Conservation (phyloP, 1,140 invertebrate genomes). For the Chlorops oryzae region DNA sequence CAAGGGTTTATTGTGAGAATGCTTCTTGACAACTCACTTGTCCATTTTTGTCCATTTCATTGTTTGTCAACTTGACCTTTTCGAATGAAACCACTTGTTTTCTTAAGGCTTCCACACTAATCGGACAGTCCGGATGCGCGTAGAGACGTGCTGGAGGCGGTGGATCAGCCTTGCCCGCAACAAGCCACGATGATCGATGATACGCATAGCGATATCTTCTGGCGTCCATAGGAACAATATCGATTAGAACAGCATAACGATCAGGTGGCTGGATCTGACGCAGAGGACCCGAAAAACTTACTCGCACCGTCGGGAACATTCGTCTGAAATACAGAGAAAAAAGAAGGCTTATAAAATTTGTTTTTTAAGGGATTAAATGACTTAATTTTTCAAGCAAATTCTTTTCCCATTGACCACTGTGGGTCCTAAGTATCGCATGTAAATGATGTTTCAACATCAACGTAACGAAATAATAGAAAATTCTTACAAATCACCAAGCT, state of each 20-base stretch:
- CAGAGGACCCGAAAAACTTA: constrained; percentile 80
- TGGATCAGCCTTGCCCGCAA: constrained; percentile 97
- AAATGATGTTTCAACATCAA: too few relatives aligned
- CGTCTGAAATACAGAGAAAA: constrained; percentile 67
- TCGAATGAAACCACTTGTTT: constrained; percentile 99
- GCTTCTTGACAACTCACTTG: constrained; percentile 69
- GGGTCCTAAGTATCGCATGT: too few relatives aligned
- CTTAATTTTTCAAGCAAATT: not conserved
- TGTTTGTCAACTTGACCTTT: constrained; percentile 99
- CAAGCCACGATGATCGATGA: constrained; percentile 95
- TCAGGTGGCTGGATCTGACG: constrained; percentile 55
- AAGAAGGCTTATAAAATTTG: not conserved
- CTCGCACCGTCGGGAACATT: constrained; percentile 96
- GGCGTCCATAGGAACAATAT: constrained; percentile 94
- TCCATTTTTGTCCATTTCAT: constrained; percentile 97
- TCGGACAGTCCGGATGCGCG: constrained; percentile 95
- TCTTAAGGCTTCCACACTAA: constrained; percentile 87
- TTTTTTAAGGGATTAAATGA: not conserved
- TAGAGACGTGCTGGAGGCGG: constrained; percentile 89
- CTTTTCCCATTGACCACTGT: not conserved
- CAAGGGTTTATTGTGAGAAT: too few relatives aligned
- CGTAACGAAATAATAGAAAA: not conserved
- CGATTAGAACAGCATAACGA: constrained; percentile 89
- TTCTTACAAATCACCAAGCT: constrained; percentile 10
- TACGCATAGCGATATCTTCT: constrained; percentile 98